Conservation (phyloP, 2,113 vertebrate species). For the Centropristis striata region DNA sequence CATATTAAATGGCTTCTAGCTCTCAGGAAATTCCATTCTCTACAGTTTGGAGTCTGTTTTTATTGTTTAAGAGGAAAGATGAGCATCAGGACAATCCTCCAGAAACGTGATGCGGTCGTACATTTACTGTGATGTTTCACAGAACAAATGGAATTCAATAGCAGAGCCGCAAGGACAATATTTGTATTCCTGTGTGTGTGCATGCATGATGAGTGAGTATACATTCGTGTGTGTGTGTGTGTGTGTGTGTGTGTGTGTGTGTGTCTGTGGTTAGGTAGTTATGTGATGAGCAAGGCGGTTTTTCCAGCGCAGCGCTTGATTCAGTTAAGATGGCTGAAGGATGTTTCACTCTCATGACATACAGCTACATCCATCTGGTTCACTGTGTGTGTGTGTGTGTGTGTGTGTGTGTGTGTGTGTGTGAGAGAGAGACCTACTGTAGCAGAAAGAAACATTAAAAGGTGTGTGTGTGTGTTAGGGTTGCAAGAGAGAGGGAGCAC, state of each 20-base stretch:
- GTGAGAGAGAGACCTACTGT: neutral
- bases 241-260: slow-evolving; percentile 6
- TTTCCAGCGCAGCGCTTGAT: slow-evolving; percentile 41
- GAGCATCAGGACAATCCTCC: neutral
- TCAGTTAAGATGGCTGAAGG: slow-evolving; percentile 46
- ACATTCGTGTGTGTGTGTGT: slow-evolving; percentile 20
- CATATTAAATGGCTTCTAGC: no score
- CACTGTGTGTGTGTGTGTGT: neutral
- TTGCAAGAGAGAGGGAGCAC: no score
- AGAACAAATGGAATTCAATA: slow-evolving; percentile 1
- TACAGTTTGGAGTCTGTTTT: no score
- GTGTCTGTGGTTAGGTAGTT: slow-evolving; percentile 29
- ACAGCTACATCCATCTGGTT: slow-evolving; percentile 36
- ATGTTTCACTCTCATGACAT: slow-evolving; percentile 27
- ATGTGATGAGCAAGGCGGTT: slow-evolving; percentile 38
- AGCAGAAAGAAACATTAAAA: neutral
- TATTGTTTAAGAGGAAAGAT: no score
- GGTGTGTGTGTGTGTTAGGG: neutral
- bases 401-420: neutral
- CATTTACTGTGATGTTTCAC: slow-evolving; percentile 8
- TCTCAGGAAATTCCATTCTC: no score
- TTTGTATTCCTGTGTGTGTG: neutral
- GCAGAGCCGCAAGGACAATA: slow-evolving; percentile 6
- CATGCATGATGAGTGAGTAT: neutral
- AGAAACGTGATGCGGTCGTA: slow-evolving; percentile 21